Evolutionary conservation across 2,888 invertebrate genomes (phyloP), one percentile per base, ranked within the genome.

Genomic region (Agrotis exclamationis): DNA sequence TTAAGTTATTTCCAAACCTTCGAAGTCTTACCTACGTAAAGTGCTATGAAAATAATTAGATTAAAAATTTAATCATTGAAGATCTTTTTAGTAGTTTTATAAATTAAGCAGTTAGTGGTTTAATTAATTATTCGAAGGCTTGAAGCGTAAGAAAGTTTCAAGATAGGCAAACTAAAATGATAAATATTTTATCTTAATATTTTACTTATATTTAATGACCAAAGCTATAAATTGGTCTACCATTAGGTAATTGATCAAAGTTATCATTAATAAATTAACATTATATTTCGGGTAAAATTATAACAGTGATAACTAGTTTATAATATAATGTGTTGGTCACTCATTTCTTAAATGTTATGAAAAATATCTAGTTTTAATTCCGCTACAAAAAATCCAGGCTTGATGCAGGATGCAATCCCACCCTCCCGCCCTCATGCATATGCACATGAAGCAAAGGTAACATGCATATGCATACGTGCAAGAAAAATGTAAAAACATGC

Each of bases 31-130:
- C n/a, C 6, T n/a, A 16, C 20, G 56, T 18, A 44, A 48, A 56
- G 7, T 11, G 6, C 51, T 16, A 22, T 18, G 1, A 53, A 62
- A 53, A 53, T 47, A 18, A 62, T 47, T 18, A 7, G 0, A 51
- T 62, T 16, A 4, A 39, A 13, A 28, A 71, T 39, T 6, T 45
- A 22, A 51, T 20, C 20, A 60, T 22, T 51, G 5, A 24, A 24
- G 14, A n/a, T 33, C 33, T 16, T 45, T 33, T 14, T 47, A 20
- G 33, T 39, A 18, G 3, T 47, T 14, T 9, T 63, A 11, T 47
- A 59, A 70, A 70, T 59, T 47, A n/a, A 53, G 11, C 11, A 71
- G 3, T 47, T 16, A 20, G 2, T 44, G 3, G 33, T 7, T 3
- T 60, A 45, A 22, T 28, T 45, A 24, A 33, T 20, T 48, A 16